Percentiles rank a stretch among this genome's conserved stretches.
phyloP scores from a whole-genome alignment of 1,140 invertebrate species.

The Eufriesea mexicana region DNA sequence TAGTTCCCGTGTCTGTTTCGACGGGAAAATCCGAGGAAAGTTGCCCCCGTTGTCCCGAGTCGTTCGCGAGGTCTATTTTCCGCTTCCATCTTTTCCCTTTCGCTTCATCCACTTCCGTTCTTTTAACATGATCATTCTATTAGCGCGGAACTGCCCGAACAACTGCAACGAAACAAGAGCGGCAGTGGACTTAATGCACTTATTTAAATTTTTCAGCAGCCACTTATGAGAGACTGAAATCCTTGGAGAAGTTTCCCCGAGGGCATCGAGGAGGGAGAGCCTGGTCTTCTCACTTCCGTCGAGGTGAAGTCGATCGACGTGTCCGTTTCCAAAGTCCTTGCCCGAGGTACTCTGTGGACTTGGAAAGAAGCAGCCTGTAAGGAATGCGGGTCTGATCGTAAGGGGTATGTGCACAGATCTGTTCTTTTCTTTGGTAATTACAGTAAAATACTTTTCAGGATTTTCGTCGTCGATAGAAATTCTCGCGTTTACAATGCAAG shows the following conservation, averaged over 20 bases:
- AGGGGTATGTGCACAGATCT: too few relatives aligned
- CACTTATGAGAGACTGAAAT: neutral
- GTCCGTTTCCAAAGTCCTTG: neutral
- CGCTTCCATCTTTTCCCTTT: too few relatives aligned
- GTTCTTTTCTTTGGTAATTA: too few relatives aligned
- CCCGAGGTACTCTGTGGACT: too few relatives aligned
- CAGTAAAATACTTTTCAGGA: too few relatives aligned
- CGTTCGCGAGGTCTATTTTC: too few relatives aligned
- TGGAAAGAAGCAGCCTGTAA: too few relatives aligned
- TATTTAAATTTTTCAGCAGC: constrained; percentile 5
- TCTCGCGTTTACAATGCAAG: too few relatives aligned
- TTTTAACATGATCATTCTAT: neutral
- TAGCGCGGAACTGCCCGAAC: neutral
- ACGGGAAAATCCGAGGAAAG: neutral
- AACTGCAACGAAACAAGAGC: neutral
- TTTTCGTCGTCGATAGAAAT: too few relatives aligned
- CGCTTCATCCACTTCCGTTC: neutral
- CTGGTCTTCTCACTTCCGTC: neutral
- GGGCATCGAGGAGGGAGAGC: neutral
- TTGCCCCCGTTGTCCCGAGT: too few relatives aligned
- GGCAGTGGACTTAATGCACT: neutral
- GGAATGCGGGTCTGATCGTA: too few relatives aligned
- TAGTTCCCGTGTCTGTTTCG: too few relatives aligned
- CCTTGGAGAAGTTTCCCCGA: neutral
- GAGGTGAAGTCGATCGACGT: neutral